A percentile compares a stretch with the other conserved stretches of the same genome.
Evolutionary conservation across 1,140 invertebrate genomes (phyloP).

Genomic region (Lasaia peninsularis): DNA sequence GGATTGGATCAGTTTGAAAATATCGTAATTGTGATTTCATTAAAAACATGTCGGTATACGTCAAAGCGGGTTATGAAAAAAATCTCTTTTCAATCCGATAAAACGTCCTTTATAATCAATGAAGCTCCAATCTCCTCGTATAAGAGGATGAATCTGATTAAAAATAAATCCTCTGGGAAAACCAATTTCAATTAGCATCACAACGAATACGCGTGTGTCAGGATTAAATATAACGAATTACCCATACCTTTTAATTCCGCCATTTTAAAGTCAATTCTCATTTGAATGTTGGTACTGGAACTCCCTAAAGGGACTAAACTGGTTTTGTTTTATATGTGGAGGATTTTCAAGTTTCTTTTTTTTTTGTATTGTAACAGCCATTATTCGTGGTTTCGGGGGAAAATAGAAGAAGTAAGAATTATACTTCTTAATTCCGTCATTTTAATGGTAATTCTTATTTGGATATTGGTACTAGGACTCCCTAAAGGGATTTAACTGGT

Average conservation of each 20-base stretch:
- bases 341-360: not conserved
- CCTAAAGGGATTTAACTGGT: not conserved
- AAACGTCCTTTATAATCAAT: constrained; percentile 14
- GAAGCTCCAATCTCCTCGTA: constrained; percentile 15
- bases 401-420: no score
- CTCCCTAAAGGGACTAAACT: not conserved
- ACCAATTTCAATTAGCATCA: constrained; percentile 42
- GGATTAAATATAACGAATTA: constrained; percentile 39
- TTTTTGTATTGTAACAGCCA: not conserved
- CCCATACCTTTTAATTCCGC: constrained; percentile 35
- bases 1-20: no score
- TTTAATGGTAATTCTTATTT: constrained; percentile 25
- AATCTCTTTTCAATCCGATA: not conserved
- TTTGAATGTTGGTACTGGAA: constrained; percentile 10
- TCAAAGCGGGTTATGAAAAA: not conserved
- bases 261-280: constrained; percentile 26
- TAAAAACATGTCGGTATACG: no score
- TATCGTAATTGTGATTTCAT: no score
- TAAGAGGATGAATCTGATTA: constrained; percentile 35
- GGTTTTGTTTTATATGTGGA: not conserved
- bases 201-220: constrained; percentile 29
- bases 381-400: no score
- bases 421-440: constrained; percentile 35
- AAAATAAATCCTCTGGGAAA: constrained; percentile 47
- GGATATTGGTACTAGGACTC: not conserved